These are phyloP conservation scores for Drosophila picticornis DNA, from an alignment of 2,888 invertebrate species.

Conservation along the genomic window DNA sequence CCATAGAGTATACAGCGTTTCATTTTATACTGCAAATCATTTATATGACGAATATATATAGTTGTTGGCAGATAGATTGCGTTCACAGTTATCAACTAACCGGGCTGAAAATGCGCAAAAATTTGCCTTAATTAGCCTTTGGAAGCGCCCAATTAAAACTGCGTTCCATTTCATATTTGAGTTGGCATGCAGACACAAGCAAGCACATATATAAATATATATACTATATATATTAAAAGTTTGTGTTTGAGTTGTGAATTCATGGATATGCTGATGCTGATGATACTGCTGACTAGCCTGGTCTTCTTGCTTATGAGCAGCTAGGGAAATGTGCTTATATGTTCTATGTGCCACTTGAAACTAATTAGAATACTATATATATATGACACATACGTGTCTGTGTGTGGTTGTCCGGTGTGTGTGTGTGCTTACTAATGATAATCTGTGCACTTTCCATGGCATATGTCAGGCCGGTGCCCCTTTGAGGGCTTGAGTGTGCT, in stretches of 20 bases:
- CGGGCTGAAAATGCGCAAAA: slow-evolving; percentile 23
- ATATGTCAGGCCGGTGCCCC: slow-evolving; percentile 31
- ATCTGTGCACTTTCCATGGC: slow-evolving; percentile 35
- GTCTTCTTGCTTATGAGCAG: slow-evolving; percentile 22
- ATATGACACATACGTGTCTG: slow-evolving; percentile 4
- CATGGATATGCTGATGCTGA: slow-evolving; percentile 16
- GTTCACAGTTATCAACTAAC: slow-evolving; percentile 33
- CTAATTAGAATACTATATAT: slow-evolving; percentile 62
- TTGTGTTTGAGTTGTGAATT: slow-evolving; percentile 31
- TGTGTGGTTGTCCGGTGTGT: slow-evolving; percentile 6
- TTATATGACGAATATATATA: slow-evolving; percentile 1
- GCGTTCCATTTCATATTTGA: slow-evolving; percentile 42
- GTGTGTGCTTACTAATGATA: slow-evolving; percentile 28
- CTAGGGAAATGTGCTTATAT: slow-evolving; percentile 64
- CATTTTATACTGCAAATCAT: slow-evolving; percentile 9
- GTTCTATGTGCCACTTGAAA: slow-evolving; percentile 62
- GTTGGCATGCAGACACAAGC: slow-evolving; percentile 6
- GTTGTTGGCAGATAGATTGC: not conserved
- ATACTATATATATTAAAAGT: slow-evolving; percentile 1
- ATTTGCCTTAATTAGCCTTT: slow-evolving; percentile 47
- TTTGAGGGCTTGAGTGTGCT: slow-evolving; percentile 40
- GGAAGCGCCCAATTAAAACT: slow-evolving; percentile 55
- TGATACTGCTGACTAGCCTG: slow-evolving; percentile 16
- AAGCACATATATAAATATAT: not conserved
- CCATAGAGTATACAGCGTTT: slow-evolving; percentile 11